phyloP scores from a whole-genome alignment of 2,888 invertebrate genomes.

The Drosophila subquinaria region DNA sequence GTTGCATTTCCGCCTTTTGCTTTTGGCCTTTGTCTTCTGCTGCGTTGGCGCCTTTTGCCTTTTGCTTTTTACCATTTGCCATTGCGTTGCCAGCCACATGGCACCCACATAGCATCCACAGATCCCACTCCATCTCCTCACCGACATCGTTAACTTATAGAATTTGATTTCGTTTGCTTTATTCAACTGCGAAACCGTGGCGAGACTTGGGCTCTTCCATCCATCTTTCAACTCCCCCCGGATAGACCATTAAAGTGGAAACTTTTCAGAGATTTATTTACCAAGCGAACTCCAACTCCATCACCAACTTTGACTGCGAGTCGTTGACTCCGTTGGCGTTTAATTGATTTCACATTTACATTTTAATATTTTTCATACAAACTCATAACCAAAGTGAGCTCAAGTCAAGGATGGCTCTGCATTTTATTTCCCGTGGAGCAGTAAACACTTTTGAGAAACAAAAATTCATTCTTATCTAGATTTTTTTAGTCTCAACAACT shows the following conservation, averaged over 20 bases:
- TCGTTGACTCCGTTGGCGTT: slow-evolving; percentile 17
- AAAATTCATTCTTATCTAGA: background rate
- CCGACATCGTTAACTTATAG: slow-evolving; percentile 48
- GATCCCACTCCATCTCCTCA: background rate
- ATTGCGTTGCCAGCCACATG: slow-evolving; percentile 21
- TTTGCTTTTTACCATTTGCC: slow-evolving; percentile 7
- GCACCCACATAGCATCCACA: slow-evolving; percentile 18
- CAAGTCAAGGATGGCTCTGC: slow-evolving; percentile 18
- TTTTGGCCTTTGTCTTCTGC: slow-evolving; percentile 64
- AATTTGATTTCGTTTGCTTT: slow-evolving; percentile 56
- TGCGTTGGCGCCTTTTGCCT: slow-evolving; percentile 39
- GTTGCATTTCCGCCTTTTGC: slow-evolving; percentile 54
- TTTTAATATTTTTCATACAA: background rate
- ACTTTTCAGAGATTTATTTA: slow-evolving; percentile 67
- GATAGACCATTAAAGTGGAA: slow-evolving; percentile 25
- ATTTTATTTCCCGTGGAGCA: background rate
- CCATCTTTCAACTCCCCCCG: slow-evolving; percentile 8
- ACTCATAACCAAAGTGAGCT: background rate
- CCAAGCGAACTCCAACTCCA: slow-evolving; percentile 10
- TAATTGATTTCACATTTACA: slow-evolving; percentile 49
- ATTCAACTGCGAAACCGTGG: slow-evolving; percentile 33
- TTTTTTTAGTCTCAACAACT: background rate
- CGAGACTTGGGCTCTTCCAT: slow-evolving; percentile 25
- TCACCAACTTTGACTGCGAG: slow-evolving; percentile 4
- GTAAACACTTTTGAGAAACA: background rate